A percentile compares a stretch with the other conserved stretches of the same genome.
phyloP scores from a whole-genome alignment of 2,888 invertebrate species.

The Petrophora chlorosata region DNA sequence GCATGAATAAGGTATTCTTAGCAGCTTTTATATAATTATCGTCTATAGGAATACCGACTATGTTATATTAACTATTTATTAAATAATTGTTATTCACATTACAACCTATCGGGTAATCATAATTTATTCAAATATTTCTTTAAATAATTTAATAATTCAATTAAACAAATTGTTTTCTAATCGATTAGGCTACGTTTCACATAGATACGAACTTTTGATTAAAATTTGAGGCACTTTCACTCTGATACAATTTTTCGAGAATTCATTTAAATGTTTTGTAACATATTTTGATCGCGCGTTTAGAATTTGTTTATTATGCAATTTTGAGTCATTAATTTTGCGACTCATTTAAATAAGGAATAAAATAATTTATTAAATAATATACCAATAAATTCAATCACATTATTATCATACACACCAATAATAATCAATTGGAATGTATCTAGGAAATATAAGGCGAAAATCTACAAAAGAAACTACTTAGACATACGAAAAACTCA shows the following conservation, averaged over 20 bases:
- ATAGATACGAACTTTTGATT: slow-evolving; percentile 40
- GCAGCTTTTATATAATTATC: not conserved
- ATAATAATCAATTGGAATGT: slow-evolving; percentile 64
- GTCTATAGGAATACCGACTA: not conserved
- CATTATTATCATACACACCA: slow-evolving; percentile 5
- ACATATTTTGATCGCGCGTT: slow-evolving; percentile 4
- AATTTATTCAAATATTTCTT: slow-evolving; percentile 31
- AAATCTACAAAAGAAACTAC: slow-evolving; percentile 48
- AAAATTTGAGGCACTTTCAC: slow-evolving; percentile 50
- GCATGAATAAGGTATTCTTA: no score
- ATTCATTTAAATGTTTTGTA: slow-evolving; percentile 20
- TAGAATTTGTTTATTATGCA: slow-evolving; percentile 18
- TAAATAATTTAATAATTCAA: slow-evolving; percentile 37
- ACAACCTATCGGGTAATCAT: slow-evolving; percentile 1
- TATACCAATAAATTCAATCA: not conserved
- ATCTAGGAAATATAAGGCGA: slow-evolving; percentile 54
- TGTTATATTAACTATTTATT: not conserved
- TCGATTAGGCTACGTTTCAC: slow-evolving; percentile 49
- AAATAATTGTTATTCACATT: slow-evolving; percentile 12
- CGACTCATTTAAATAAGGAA: slow-evolving; percentile 5
- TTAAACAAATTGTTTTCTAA: slow-evolving; percentile 46
- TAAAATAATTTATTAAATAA: slow-evolving; percentile 7
- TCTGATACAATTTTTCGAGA: slow-evolving; percentile 8
- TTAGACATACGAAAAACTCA: slow-evolving; percentile 49
- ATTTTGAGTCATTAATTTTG: slow-evolving; percentile 6